Conservation (phyloP, 1,140 invertebrate species). For the Thalassaphorura encarpata region DNA sequence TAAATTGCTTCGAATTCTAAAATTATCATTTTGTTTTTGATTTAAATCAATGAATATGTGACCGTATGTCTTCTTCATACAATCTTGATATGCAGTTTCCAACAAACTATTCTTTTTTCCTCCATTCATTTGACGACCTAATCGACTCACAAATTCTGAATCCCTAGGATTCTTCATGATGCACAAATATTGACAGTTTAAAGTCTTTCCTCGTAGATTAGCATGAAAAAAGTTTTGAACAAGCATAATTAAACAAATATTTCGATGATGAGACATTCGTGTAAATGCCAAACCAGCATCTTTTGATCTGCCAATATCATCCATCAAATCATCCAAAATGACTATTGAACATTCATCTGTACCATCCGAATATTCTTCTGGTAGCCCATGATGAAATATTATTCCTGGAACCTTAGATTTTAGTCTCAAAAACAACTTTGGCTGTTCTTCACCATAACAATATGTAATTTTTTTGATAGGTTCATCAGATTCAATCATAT, state of each 20-base stretch:
- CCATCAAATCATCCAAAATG: conserved; percentile 1
- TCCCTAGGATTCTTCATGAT: conserved; percentile 14
- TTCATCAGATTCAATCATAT: not conserved
- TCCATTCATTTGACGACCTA: conserved; percentile 15
- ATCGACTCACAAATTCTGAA: not conserved
- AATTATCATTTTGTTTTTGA: conserved; percentile 12
- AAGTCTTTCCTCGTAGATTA: not conserved
- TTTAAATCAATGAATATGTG: conserved; percentile 8
- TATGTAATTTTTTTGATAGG: not conserved
- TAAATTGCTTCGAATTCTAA: not conserved
- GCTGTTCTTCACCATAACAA: conserved; percentile 1
- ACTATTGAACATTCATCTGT: not conserved
- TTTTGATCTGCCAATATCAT: not conserved
- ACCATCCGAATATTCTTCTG: not conserved
- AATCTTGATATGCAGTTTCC: not conserved
- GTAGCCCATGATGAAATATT: not conserved
- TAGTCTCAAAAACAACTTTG: not conserved
- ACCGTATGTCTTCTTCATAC: not conserved
- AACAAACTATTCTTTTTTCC: conserved; percentile 5
- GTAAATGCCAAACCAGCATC: conserved; percentile 2
- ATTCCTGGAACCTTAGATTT: not conserved
- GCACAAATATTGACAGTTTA: conserved; percentile 6
- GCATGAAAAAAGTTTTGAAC: conserved; percentile 9
- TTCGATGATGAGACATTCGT: conserved; percentile 1
- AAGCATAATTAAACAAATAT: not conserved